Conservation (phyloP, 2,797 vertebrate genomes). For the Gymnocypris eckloni region DNA sequence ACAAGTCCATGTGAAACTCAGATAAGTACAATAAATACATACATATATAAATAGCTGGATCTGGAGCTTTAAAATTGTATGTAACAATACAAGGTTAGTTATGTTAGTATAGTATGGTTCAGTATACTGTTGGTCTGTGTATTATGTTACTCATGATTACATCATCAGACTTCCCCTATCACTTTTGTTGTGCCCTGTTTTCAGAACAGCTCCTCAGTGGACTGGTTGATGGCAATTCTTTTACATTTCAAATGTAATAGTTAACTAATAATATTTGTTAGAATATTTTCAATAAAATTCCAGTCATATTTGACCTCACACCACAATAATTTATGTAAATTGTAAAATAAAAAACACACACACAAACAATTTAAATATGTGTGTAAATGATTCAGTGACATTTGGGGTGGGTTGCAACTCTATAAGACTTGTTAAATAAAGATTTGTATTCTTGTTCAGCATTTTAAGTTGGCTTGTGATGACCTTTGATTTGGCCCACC, state of each 20-base stretch:
- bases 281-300: conserved; percentile 20
- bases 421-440: too few relatives aligned
- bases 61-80: background rate
- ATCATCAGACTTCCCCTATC: background rate
- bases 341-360: too few relatives aligned
- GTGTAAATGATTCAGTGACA: too few relatives aligned
- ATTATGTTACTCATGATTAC: background rate
- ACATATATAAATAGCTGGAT: background rate
- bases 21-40: background rate
- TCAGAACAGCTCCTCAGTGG: background rate
- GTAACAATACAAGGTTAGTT: background rate
- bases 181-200: background rate
- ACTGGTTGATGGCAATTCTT: background rate
- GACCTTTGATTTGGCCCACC: too few relatives aligned
- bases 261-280: background rate
- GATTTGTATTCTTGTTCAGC: too few relatives aligned
- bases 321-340: too few relatives aligned
- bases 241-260: background rate
- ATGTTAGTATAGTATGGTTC: background rate
- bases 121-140: too few relatives aligned
- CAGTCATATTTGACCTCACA: background rate
- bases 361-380: too few relatives aligned
- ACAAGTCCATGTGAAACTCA: background rate
- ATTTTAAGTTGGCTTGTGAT: too few relatives aligned
- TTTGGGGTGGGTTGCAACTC: too few relatives aligned